Base-by-base conservation (phyloP, 2,113 vertebrate genomes). In the Shinisaurus crocodilurus region DNA sequence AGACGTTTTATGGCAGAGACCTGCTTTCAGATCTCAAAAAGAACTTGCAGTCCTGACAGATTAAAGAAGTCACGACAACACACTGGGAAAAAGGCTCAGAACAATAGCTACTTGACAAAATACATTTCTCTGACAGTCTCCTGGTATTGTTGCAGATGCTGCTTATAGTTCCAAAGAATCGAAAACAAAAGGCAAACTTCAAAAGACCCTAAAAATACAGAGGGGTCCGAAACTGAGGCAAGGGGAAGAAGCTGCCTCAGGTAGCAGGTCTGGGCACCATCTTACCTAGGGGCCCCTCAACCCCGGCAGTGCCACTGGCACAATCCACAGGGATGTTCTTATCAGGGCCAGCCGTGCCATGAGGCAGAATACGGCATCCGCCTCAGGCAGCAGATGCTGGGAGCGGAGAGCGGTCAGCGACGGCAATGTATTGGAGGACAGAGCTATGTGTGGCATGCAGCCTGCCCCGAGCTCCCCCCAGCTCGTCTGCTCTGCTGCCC, bases 11-110 rank as follows among this genome's bases (percentile, higher is more conserved):
- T 8, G 91, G 79, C 15, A 89, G 81, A 93, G 57, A 77, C 45
- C 82, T 90, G 79, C 48, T 92, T 92, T 85, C 70, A 92, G 57
- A 88, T 48, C 54, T 89, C 82, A 89, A 77, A 86, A 74, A 91
- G 69, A 88, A 84, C 18, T 63, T 83, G 16, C 87, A 54, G 54
- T 77, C 80, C 90, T 91, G 81, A 89, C 76, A 90, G 54, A 54
- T 57, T 86, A 86, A 90, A 88, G 60, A 32, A 90, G 37, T 88
- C 91, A 45, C 37, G 29, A 67, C 40, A 84, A 45, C 34, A 60
- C 10, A 23, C 65, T 60, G 18, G 37, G 25, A 80, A 80, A 87
- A 70, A 90, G 6, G 76, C 20, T 2, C 32, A 37, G 67, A 95
- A 34, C 69, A 84, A 34, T 76, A 92, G 84, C 34, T 63, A 1